A percentile compares a stretch with the other conserved stretches of the same genome.
These are phyloP conservation scores for Halichoeres trimaculatus DNA, from an alignment of 2,113 vertebrate species.

Conservation along the genomic window DNA sequence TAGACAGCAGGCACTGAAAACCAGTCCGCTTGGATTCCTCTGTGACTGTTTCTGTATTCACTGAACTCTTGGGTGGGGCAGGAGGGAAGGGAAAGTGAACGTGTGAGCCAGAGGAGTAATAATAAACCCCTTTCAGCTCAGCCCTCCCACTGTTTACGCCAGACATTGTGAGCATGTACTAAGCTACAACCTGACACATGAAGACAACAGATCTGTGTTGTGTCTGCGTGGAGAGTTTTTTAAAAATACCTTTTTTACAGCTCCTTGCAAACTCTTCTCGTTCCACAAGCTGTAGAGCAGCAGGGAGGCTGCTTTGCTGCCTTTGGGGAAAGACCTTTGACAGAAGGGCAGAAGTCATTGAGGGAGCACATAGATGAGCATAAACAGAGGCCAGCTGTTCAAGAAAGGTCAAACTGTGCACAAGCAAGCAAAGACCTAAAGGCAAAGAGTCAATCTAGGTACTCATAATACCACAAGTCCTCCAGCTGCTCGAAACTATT, in stretches of 20 bases:
- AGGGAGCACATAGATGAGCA: not conserved
- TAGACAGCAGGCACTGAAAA: conserved; percentile 35
- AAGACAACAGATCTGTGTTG: not conserved
- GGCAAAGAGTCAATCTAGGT: not conserved
- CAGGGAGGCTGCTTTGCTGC: conserved; percentile 85
- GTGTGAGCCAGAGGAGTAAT: conserved; percentile 11
- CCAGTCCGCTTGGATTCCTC: conserved; percentile 74
- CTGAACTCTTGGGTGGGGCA: conserved; percentile 55
- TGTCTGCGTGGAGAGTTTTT: not conserved
- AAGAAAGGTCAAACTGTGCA: not conserved
- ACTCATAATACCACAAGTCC: too few relatives aligned
- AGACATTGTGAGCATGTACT: not conserved
- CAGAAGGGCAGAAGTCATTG: not conserved
- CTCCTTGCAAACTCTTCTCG: conserved; percentile 86
- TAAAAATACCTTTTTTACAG: conserved; percentile 88
- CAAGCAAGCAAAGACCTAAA: not conserved
- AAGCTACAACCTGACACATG: not conserved
- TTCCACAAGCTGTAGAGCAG: conserved; percentile 91
- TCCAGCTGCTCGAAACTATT: too few relatives aligned
- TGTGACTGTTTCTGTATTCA: conserved; percentile 49
- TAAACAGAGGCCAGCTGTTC: not conserved
- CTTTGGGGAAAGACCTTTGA: conserved; percentile 76
- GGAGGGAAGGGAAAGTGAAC: conserved; percentile 55
- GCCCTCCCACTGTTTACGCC: not conserved
- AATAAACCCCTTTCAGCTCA: conserved; percentile 32